A percentile compares a stretch with the other conserved stretches of the same genome.
Conservation (phyloP, 2,888 invertebrate genomes). For the Boloria selene region DNA sequence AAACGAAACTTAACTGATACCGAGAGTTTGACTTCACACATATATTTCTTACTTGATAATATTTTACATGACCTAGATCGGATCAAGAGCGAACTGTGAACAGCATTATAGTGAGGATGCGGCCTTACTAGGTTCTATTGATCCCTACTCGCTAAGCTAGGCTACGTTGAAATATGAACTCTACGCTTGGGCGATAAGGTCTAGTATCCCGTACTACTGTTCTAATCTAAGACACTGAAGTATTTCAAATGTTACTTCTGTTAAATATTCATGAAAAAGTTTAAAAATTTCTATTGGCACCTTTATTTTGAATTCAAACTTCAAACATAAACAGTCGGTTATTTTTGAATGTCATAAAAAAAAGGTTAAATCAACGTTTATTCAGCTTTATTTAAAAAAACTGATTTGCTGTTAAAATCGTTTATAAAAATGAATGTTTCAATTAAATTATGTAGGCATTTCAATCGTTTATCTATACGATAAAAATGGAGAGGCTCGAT, state of each 20-base stretch:
- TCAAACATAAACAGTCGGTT: too few species aligned
- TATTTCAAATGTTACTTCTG: constrained; percentile 10
- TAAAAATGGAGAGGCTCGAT: too few species aligned
- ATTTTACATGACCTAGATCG: too few species aligned
- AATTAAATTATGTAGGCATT: too few species aligned
- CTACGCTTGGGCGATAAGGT: constrained; percentile 19
- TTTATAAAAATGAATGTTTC: too few species aligned
- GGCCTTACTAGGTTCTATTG: constrained; percentile 42
- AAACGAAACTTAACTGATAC: too few species aligned
- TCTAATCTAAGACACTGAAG: constrained; percentile 36
- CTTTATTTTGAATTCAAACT: not conserved
- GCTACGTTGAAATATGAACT: constrained; percentile 28
- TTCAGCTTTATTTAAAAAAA: not conserved
- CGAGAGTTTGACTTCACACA: too few species aligned
- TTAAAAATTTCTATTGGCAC: constrained; percentile 14
- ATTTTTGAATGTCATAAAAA: too few species aligned
- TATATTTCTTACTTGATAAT: too few species aligned
- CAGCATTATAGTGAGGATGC: too few species aligned
- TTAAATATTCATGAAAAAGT: constrained; percentile 2
- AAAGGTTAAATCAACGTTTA: not conserved
- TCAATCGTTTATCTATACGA: too few species aligned
- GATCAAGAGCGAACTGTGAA: too few species aligned
- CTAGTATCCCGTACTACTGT: constrained; percentile 22
- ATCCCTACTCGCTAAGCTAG: constrained; percentile 53
- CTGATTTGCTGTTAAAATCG: not conserved